Conservation (phyloP, 2,888 invertebrate species). For the Chalcis sispes region DNA sequence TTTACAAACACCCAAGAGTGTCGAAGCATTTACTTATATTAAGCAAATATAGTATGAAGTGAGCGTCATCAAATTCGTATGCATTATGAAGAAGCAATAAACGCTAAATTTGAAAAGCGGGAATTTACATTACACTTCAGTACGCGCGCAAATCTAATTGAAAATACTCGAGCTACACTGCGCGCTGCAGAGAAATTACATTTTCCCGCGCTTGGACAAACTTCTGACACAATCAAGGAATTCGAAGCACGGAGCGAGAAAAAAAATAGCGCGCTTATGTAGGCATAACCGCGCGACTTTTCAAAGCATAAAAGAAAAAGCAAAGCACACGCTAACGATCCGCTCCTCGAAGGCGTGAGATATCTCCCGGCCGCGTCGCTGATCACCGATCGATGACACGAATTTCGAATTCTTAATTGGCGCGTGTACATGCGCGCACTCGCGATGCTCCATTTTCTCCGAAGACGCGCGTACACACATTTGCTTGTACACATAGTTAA, state of each 20-base stretch:
- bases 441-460: neutral
- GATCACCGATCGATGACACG: slow-evolving; percentile 52
- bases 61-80: too few species aligned
- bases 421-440: slow-evolving; percentile 68
- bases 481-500: neutral
- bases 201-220: slow-evolving; percentile 7
- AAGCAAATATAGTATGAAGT: too few species aligned
- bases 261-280: slow-evolving; percentile 21
- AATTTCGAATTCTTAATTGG: slow-evolving; percentile 69
- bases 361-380: neutral
- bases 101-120: too few species aligned
- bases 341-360: slow-evolving; percentile 20
- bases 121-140: too few species aligned
- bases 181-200: slow-evolving; percentile 15
- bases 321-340: neutral
- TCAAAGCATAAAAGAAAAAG: neutral
- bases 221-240: neutral
- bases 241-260: slow-evolving; percentile 13
- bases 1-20: too few species aligned
- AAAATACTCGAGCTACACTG: too few species aligned
- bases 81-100: too few species aligned
- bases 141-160: too few species aligned
- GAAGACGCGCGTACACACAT: neutral
- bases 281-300: neutral
- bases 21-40: too few species aligned